These are phyloP conservation scores for Diglossa cyanea DNA, from an alignment of 2,797 vertebrate species.

Conservation along the genomic window DNA sequence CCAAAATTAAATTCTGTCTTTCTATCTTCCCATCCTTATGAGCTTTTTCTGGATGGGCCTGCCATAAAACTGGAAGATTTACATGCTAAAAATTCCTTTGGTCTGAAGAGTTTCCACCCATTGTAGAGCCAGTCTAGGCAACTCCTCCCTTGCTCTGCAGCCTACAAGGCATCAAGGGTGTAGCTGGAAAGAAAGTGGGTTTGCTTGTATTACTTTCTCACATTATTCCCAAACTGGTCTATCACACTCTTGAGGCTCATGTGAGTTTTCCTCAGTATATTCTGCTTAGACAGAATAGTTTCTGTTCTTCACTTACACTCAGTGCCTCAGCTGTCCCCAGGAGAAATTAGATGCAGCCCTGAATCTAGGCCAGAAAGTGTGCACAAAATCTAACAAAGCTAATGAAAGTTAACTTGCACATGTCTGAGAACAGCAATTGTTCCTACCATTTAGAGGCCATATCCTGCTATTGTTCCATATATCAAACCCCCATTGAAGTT, in stretches of 20 bases:
- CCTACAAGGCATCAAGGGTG: neutral
- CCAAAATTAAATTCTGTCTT: neutral
- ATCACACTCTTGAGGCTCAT: neutral
- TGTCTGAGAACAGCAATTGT: slow-evolving; percentile 33
- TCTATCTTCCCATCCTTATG: neutral
- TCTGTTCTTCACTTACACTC: neutral
- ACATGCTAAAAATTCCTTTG: slow-evolving; percentile 2
- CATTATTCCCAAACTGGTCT: neutral
- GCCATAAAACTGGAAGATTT: neutral
- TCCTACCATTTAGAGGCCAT: slow-evolving; percentile 40
- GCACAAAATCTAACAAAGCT: slow-evolving; percentile 38
- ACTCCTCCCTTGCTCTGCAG: neutral
- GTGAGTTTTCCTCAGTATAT: neutral
- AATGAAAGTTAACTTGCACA: slow-evolving; percentile 48
- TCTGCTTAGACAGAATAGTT: neutral
- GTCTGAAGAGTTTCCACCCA: neutral
- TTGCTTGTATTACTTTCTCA: neutral
- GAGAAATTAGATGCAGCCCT: slow-evolving; percentile 35
- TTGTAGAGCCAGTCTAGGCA: neutral
- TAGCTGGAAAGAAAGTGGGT: neutral
- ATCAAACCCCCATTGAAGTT: slow-evolving; percentile 29
- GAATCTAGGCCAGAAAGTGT: slow-evolving; percentile 51
- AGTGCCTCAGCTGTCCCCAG: neutral
- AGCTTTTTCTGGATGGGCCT: neutral
- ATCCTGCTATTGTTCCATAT: slow-evolving; percentile 61